phyloP scores from a whole-genome alignment of 2,797 vertebrate genomes.

The Anableps anableps region DNA sequence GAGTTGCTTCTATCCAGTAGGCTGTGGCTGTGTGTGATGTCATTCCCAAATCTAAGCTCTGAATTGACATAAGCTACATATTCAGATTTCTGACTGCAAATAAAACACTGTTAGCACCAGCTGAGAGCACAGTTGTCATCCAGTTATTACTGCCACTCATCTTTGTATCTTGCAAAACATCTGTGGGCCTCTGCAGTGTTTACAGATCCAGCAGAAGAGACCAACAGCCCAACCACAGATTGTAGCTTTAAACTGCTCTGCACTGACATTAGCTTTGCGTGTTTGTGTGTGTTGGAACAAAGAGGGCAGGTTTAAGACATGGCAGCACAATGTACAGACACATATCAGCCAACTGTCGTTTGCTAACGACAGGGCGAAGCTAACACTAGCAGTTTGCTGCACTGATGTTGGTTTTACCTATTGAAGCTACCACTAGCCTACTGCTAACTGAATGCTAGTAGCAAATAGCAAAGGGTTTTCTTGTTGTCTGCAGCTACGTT shows the following conservation, averaged over 20 bases:
- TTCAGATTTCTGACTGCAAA: not conserved
- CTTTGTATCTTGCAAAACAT: not conserved
- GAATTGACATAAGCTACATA: not conserved
- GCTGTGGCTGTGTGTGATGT: not conserved
- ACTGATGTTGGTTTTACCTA: slow-evolving; percentile 64
- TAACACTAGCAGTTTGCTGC: slow-evolving; percentile 74
- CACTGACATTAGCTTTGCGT: slow-evolving; percentile 6
- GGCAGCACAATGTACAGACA: slow-evolving; percentile 75
- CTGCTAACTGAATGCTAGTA: slow-evolving; percentile 63
- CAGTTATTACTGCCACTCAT: not conserved
- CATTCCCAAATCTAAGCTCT: not conserved
- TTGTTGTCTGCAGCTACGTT: slow-evolving; percentile 24
- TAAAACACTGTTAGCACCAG: not conserved
- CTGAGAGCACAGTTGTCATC: not conserved
- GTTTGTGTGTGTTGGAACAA: slow-evolving; percentile 11
- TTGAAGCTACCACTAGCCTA: slow-evolving; percentile 67
- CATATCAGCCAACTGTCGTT: slow-evolving; percentile 71
- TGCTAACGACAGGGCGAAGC: slow-evolving; percentile 61
- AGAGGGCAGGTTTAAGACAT: slow-evolving; percentile 31
- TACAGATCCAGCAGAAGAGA: slow-evolving; percentile 24
- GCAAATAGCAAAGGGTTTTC: slow-evolving; percentile 37
- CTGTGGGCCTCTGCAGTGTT: not conserved
- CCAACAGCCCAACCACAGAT: slow-evolving; percentile 7
- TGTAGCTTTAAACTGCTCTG: slow-evolving; percentile 39
- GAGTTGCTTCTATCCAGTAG: not conserved